phyloP scores from a whole-genome alignment of 2,113 vertebrate species.

The Rhegmatorhina hoffmannsi region DNA sequence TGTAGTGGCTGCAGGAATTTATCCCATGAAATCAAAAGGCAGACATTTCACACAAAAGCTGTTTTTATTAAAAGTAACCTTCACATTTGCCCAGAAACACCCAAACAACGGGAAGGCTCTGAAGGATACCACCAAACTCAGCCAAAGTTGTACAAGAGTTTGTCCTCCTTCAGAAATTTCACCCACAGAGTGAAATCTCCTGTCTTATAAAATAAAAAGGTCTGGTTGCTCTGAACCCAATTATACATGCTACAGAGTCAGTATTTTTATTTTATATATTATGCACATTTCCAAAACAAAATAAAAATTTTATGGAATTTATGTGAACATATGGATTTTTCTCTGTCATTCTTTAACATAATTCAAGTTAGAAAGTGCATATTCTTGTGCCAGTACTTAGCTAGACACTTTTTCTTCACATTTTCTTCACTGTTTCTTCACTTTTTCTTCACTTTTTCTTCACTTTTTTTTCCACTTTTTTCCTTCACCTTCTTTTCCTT shows the following conservation, averaged over 20 bases:
- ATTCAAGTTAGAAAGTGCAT: neutral
- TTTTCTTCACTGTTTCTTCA: neutral
- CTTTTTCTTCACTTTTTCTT: neutral
- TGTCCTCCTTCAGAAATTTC: neutral
- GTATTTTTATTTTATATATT: neutral
- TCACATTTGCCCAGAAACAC: neutral
- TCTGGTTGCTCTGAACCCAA: neutral
- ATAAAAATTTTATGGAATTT: neutral
- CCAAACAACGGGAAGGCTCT: neutral
- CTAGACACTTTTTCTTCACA: neutral
- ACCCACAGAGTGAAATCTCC: accelerated
- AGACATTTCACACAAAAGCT: neutral
- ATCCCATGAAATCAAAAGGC: neutral
- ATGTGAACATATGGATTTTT: neutral
- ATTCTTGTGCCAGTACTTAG: neutral
- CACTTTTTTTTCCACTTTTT: too few relatives aligned
- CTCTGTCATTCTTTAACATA: neutral
- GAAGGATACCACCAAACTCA: neutral
- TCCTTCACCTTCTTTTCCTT: too few relatives aligned
- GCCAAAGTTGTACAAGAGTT: neutral
- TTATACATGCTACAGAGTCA: neutral
- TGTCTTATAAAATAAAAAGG: neutral
- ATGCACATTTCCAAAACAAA: neutral
- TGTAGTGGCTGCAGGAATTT: neutral
- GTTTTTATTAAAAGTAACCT: neutral